These are phyloP conservation scores for Danaus chrysippus DNA, from an alignment of 2,888 invertebrate species.

Conservation along the genomic window DNA sequence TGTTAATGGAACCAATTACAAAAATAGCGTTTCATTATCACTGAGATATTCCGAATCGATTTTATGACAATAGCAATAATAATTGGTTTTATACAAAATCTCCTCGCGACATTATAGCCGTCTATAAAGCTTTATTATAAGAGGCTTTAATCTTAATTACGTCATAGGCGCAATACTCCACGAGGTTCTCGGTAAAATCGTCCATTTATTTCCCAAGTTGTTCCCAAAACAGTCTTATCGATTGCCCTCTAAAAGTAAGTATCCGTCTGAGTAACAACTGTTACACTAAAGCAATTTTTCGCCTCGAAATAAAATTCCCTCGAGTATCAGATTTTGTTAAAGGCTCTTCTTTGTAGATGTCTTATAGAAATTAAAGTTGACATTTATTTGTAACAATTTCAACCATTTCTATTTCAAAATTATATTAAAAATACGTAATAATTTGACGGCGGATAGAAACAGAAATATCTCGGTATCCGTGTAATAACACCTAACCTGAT, in stretches of 20 bases:
- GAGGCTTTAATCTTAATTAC: slow-evolving; percentile 21
- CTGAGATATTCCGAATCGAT: background rate
- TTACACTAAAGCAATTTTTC: slow-evolving; percentile 21
- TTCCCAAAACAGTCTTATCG: slow-evolving; percentile 20
- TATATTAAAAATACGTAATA: too few species aligned
- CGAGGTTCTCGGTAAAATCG: slow-evolving; percentile 18
- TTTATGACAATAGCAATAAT: background rate
- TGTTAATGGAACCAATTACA: too few species aligned
- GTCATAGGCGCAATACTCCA: slow-evolving; percentile 13
- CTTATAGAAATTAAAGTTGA: too few species aligned
- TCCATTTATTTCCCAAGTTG: slow-evolving; percentile 16
- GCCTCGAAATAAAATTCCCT: slow-evolving; percentile 16
- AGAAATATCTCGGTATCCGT: too few species aligned
- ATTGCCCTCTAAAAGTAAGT: slow-evolving; percentile 21
- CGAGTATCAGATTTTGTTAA: slow-evolving; percentile 5
- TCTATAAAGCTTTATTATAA: slow-evolving; percentile 1
- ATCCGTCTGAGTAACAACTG: slow-evolving; percentile 24
- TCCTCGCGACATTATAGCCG: background rate
- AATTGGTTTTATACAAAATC: slow-evolving; percentile 1
- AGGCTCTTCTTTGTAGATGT: background rate
- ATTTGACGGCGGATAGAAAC: too few species aligned
- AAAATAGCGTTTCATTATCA: too few species aligned
- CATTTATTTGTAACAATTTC: too few species aligned
- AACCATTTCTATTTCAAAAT: too few species aligned
- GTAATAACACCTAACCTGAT: too few species aligned